A percentile compares a stretch with the other conserved stretches of the same genome.
These are phyloP conservation scores for Archips crataeganus DNA, from an alignment of 2,888 invertebrate species.

Conservation along the genomic window DNA sequence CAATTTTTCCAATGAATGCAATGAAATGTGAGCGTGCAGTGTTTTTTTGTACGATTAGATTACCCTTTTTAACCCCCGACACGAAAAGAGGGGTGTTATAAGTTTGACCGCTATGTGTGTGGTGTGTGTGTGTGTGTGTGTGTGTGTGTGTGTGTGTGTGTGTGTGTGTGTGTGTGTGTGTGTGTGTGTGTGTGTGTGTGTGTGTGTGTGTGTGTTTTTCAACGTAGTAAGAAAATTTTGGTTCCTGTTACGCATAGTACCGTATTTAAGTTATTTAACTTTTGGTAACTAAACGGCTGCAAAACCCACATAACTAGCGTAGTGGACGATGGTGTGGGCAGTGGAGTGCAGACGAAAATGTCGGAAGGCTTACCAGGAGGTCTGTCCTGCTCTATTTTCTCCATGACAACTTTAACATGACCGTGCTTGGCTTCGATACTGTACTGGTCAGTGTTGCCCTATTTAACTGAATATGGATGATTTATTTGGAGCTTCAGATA, in stretches of 20 bases:
- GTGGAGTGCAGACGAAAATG: slow-evolving; percentile 23
- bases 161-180: too few relatives aligned
- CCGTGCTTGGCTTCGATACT: slow-evolving; percentile 3
- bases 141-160: too few relatives aligned
- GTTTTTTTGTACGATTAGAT: too few relatives aligned
- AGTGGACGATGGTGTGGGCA: slow-evolving; percentile 19
- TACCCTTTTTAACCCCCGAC: too few relatives aligned
- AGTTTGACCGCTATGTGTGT: too few relatives aligned
- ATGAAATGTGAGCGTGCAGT: too few relatives aligned
- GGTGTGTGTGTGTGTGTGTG: too few relatives aligned
- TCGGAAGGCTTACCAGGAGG: slow-evolving; percentile 33
- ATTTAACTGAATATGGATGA: slow-evolving; percentile 10
- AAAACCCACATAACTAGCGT: not conserved
- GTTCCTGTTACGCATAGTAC: not conserved
- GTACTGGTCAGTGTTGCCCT: slow-evolving; percentile 13
- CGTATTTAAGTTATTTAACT: too few relatives aligned
- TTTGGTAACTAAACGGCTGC: not conserved
- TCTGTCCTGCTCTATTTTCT: slow-evolving; percentile 29
- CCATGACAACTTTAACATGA: slow-evolving; percentile 26
- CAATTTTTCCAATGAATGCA: too few relatives aligned
- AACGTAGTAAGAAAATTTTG: not conserved
- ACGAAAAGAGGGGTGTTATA: too few relatives aligned
- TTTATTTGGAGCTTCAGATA: slow-evolving; percentile 2
- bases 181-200: too few relatives aligned
- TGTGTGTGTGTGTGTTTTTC: too few relatives aligned